phyloP scores from a whole-genome alignment of 1,140 invertebrate species.

The Philopotamus ludificatus region DNA sequence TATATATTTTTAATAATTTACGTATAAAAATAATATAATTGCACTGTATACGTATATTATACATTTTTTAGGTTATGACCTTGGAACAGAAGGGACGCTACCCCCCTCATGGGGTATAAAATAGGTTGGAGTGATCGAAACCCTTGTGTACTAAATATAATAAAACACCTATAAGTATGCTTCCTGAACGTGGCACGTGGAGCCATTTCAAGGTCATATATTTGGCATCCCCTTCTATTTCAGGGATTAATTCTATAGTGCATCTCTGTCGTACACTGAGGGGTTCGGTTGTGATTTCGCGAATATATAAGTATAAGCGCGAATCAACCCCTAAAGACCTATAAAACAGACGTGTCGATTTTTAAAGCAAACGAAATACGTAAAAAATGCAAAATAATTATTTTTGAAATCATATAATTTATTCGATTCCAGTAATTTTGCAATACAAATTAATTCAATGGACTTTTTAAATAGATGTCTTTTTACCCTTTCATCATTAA shows the following conservation, averaged over 20 bases:
- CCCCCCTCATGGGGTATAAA: not conserved
- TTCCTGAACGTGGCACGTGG: slow-evolving; percentile 24
- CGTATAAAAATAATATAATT: too few species aligned
- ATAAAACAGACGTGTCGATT: too few species aligned
- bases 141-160: not conserved
- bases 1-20: too few species aligned
- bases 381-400: too few species aligned
- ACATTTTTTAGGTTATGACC: too few species aligned
- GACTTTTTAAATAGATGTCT: not conserved
- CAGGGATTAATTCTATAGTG: slow-evolving; percentile 14
- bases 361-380: too few species aligned
- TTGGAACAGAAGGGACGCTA: not conserved
- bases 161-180: slow-evolving; percentile 1
- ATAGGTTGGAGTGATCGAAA: not conserved
- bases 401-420: too few species aligned
- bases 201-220: slow-evolving; percentile 22
- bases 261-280: slow-evolving; percentile 1
- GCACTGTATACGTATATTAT: too few species aligned
- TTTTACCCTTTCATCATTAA: not conserved
- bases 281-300: slow-evolving; percentile 9
- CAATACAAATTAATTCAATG: not conserved
- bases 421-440: too few species aligned
- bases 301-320: slow-evolving; percentile 12
- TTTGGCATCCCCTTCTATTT: slow-evolving; percentile 11
- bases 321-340: slow-evolving; percentile 8